Conservation (phyloP, 2,113 vertebrate genomes). For the Acanthochromis polyacanthus region DNA sequence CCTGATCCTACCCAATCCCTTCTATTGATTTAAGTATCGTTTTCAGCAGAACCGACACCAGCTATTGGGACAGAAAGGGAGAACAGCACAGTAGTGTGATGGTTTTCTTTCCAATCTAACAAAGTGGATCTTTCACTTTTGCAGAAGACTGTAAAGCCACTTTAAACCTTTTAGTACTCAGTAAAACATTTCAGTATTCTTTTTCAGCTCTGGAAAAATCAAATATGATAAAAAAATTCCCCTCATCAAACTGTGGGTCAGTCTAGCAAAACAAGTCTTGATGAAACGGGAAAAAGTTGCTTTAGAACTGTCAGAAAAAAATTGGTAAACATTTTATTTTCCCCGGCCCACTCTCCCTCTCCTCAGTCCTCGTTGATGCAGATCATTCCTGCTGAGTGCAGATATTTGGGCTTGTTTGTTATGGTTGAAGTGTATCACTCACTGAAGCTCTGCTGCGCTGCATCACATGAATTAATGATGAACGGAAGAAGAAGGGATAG, state of each 20-base stretch:
- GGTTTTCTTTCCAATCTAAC: background rate
- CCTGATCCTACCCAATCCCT: background rate
- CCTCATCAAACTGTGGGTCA: slow-evolving; percentile 22
- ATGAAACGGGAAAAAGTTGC: slow-evolving; percentile 43
- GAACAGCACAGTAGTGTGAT: background rate
- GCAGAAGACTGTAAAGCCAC: background rate
- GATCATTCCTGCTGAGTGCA: slow-evolving; percentile 71
- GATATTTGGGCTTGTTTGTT: slow-evolving; percentile 79
- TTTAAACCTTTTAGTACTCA: background rate
- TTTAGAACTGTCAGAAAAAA: slow-evolving; percentile 25
- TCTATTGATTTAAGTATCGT: background rate
- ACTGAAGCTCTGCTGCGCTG: slow-evolving; percentile 65
- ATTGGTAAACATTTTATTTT: background rate
- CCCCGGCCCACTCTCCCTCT: slow-evolving; percentile 10
- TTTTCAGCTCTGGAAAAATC: slow-evolving; percentile 11
- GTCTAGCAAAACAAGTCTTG: slow-evolving; percentile 50
- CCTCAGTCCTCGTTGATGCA: slow-evolving; percentile 35
- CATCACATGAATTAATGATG: slow-evolving; percentile 82
- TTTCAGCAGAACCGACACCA: background rate
- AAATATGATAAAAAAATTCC: slow-evolving; percentile 10
- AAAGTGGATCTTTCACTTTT: background rate
- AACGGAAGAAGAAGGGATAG: slow-evolving; percentile 46
- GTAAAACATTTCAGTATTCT: slow-evolving; percentile 28
- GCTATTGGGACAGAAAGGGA: background rate
- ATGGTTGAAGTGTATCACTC: slow-evolving; percentile 82